Evolutionary conservation across 2,113 vertebrate species (phyloP).

Genomic region (Notiomystis cincta): DNA sequence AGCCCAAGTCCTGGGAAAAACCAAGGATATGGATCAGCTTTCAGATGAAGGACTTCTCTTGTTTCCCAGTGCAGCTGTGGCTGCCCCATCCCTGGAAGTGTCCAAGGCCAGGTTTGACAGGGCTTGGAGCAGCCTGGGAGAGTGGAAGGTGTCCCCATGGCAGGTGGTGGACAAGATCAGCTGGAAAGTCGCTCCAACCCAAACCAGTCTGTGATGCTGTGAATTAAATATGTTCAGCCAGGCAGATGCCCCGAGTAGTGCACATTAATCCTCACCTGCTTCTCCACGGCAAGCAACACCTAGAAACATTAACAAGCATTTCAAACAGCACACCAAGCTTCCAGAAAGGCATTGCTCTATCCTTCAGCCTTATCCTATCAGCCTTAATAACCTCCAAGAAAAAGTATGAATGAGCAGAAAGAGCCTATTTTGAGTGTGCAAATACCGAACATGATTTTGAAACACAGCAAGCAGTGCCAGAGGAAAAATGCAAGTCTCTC

Average conservation of each 20-base stretch:
- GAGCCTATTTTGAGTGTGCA: background rate
- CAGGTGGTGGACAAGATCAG: background rate
- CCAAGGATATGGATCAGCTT: background rate
- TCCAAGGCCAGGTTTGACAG: background rate
- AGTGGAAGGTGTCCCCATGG: background rate
- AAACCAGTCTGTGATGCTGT: background rate
- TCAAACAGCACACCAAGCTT: background rate
- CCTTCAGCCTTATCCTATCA: too few relatives aligned
- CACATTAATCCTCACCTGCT: background rate
- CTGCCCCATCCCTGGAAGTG: background rate
- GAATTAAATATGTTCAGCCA: background rate
- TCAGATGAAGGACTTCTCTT: background rate
- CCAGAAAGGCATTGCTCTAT: background rate
- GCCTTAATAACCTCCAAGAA: background rate
- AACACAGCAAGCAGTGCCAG: background rate
- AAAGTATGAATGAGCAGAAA: background rate
- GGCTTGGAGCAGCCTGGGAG: background rate
- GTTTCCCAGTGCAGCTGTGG: background rate
- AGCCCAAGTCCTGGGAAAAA: background rate
- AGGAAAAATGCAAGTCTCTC: background rate
- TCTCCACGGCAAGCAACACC: background rate
- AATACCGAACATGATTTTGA: background rate
- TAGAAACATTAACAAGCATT: slow-evolving; percentile 5
- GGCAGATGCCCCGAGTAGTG: background rate
- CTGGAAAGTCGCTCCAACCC: background rate